These are phyloP conservation scores for Zaprionus lachaisei DNA, from an alignment of 1,140 invertebrate genomes.

Conservation along the genomic window DNA sequence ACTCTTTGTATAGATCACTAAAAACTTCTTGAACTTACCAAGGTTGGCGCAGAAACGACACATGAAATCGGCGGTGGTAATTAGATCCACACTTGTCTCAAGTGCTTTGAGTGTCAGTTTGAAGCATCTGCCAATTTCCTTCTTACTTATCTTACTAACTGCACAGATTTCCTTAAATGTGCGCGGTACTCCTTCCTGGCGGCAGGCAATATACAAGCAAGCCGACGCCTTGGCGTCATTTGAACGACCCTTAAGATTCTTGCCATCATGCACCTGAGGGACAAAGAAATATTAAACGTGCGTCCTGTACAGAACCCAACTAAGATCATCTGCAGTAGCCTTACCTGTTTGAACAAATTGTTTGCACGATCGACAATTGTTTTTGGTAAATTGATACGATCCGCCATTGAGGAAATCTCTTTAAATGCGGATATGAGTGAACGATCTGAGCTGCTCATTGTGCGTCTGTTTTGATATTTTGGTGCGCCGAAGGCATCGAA, in stretches of 20 bases:
- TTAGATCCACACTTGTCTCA: slow-evolving; percentile 98
- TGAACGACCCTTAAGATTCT: slow-evolving; percentile 96
- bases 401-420: slow-evolving; percentile 99
- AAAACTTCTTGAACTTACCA: slow-evolving; percentile 76
- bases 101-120: slow-evolving; percentile 97
- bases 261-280: slow-evolving; percentile 95
- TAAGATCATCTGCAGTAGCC: neutral
- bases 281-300: neutral
- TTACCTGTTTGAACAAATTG: slow-evolving; percentile 96
- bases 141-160: slow-evolving; percentile 99
- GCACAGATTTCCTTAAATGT: slow-evolving; percentile 99
- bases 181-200: slow-evolving; percentile 98
- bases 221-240: slow-evolving; percentile 99
- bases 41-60: slow-evolving; percentile 95
- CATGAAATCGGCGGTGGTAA: slow-evolving; percentile 99
- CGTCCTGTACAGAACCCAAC: too few species aligned
- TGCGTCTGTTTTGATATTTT: slow-evolving; percentile 97
- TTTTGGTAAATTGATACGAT: slow-evolving; percentile 98
- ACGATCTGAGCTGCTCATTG: slow-evolving; percentile 96
- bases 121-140: slow-evolving; percentile 99
- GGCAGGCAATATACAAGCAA: slow-evolving; percentile 99
- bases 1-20: neutral
- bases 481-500: slow-evolving; percentile 93
- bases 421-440: slow-evolving; percentile 97
- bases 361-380: slow-evolving; percentile 98